Base-by-base conservation (phyloP, 2,797 vertebrate species). In the Hypotaenidia philippensis region DNA sequence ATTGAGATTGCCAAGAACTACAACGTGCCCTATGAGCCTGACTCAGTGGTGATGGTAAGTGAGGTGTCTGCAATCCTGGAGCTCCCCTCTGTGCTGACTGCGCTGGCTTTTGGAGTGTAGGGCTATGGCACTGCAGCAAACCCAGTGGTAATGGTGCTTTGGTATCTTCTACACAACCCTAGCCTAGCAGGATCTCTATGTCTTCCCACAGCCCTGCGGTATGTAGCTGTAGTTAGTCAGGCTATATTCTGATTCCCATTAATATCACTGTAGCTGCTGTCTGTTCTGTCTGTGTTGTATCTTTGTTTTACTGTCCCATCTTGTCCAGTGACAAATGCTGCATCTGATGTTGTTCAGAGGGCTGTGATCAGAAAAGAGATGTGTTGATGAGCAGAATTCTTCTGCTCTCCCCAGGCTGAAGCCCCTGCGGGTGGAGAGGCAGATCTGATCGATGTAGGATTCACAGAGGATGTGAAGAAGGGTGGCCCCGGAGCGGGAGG, bases 1-100 rank as follows among this genome's bases (percentile, higher is more conserved):
- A 99, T 99, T 9, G 99, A 99, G 98, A 99, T 99, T 18, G 99
- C 99, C 57, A 99, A 99, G 98, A 99, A 99, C 97, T 99, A 99
- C 91, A 99, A 99, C 11, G 99, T 99, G 23, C 99, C 99, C 5
- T 99, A 99, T 50, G 99, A 99, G 56, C 99, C 99, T 13, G 99
- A 99, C 49, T 99, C 99, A 1, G 98, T 99, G 97, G 99, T 99
- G 94, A 98, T 99, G 98, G 99, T 99, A 97, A 98, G 99, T 97
- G 63, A 65, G 80, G 52, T 49, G 47, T 29, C 66, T 47, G 65
- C 60, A 23, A 44, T 57, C 82, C 22, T 89, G 14, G 40, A 53
- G 69, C 26, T 9, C 56, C 50, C 25, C 63, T 66, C 53, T 66
- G 34, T 31, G 14, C 31, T 32, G 34, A 9, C 19, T 55, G 15